A percentile compares a stretch with the other conserved stretches of the same genome.
These are phyloP conservation scores for Sebastiscus albofasciatus DNA, from an alignment of 2,797 vertebrate genomes.

Conservation along the genomic window DNA sequence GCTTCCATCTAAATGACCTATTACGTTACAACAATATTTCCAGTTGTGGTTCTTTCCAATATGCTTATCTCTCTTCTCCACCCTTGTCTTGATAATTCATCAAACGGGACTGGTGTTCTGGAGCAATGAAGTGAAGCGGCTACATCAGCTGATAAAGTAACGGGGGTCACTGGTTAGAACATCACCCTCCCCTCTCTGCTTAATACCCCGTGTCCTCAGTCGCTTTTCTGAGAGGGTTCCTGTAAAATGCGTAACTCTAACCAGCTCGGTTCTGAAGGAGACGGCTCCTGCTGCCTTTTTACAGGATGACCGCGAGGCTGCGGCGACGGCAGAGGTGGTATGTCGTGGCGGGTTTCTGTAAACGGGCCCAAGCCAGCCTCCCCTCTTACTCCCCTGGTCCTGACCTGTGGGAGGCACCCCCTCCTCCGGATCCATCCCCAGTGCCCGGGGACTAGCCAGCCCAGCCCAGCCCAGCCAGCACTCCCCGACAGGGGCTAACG, in stretches of 20 bases:
- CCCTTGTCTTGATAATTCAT: slow-evolving; percentile 34
- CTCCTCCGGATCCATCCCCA: slow-evolving; percentile 68
- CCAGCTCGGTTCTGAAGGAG: slow-evolving; percentile 70
- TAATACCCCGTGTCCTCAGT: neutral
- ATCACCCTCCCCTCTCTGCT: slow-evolving; percentile 1
- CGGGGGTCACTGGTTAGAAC: neutral
- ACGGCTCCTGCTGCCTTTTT: slow-evolving; percentile 83
- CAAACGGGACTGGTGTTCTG: neutral
- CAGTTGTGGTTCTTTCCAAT: slow-evolving; percentile 39
- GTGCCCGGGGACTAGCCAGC: slow-evolving; percentile 85
- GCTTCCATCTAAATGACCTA: slow-evolving; percentile 30
- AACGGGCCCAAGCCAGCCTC: slow-evolving; percentile 78
- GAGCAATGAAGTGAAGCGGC: slow-evolving; percentile 17
- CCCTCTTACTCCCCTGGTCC: slow-evolving; percentile 87
- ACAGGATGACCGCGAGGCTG: slow-evolving; percentile 48
- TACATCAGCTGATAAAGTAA: slow-evolving; percentile 40
- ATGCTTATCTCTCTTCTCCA: slow-evolving; percentile 31
- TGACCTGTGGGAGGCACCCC: slow-evolving; percentile 94
- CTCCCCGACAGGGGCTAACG: slow-evolving; percentile 95
- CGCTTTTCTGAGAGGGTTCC: neutral
- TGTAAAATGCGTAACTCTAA: slow-evolving; percentile 80
- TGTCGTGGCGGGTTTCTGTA: slow-evolving; percentile 57
- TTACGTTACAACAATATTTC: slow-evolving; percentile 46
- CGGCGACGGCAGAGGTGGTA: neutral
- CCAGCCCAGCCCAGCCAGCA: slow-evolving; percentile 56